phyloP scores from a whole-genome alignment of 2,888 invertebrate genomes.

The Conomelus anceps region DNA sequence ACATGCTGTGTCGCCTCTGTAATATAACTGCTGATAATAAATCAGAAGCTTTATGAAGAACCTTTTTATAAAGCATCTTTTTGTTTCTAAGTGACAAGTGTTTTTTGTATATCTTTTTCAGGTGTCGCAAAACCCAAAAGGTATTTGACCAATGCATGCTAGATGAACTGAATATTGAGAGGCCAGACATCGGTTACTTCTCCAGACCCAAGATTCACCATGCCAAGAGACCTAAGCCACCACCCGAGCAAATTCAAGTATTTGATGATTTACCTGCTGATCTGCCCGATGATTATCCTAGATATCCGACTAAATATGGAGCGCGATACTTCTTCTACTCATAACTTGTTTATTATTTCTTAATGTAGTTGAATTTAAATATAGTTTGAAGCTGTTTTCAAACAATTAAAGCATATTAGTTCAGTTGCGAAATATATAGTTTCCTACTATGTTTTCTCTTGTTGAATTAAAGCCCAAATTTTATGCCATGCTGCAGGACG shows the following conservation, averaged over 20 bases:
- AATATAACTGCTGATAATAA: no score
- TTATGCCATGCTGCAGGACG: no score
- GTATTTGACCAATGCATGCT: constrained; percentile 76
- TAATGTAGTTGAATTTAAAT: neutral
- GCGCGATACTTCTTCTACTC: neutral
- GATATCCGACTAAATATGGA: constrained; percentile 44
- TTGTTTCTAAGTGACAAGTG: no score
- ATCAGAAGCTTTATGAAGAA: no score
- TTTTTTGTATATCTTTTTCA: constrained; percentile 51
- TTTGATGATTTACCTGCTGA: constrained; percentile 45
- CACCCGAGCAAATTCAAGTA: constrained; percentile 50
- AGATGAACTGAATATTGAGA: constrained; percentile 69
- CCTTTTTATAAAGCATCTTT: no score
- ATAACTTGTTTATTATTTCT: neutral
- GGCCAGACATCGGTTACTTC: constrained; percentile 79
- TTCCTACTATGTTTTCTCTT: neutral
- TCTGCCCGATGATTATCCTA: constrained; percentile 37
- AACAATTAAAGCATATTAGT: neutral
- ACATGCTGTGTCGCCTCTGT: no score
- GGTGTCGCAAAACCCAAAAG: constrained; percentile 77
- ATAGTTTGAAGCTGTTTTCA: neutral
- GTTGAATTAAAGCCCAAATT: neutral
- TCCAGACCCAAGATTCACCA: constrained; percentile 61
- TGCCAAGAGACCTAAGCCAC: constrained; percentile 60
- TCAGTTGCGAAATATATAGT: neutral